Conservation (phyloP, 2,888 invertebrate genomes). For the Lumbricus terrestris region DNA sequence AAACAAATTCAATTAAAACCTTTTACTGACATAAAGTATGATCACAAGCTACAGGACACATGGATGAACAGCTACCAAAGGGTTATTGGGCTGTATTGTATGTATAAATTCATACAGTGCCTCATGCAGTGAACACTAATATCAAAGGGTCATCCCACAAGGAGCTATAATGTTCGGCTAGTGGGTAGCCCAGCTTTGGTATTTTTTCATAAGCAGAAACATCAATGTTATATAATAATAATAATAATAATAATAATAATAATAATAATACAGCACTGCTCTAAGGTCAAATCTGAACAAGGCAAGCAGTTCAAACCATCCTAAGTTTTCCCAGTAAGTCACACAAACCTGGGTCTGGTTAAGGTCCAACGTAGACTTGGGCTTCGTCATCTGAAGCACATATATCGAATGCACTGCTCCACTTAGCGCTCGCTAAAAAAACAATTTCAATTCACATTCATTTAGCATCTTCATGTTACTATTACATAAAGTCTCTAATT, state of each 20-base stretch:
- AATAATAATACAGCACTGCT: no score
- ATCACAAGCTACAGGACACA: no score
- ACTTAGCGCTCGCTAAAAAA: constrained; percentile 17
- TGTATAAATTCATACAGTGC: no score
- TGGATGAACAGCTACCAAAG: no score
- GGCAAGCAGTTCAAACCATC: neutral
- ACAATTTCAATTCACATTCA: neutral
- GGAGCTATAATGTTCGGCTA: no score
- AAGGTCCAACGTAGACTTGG: neutral
- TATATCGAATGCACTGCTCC: neutral
- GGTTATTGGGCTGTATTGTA: no score
- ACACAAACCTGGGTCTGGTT: constrained; percentile 9
- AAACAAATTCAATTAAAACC: constrained; percentile 16
- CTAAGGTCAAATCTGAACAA: neutral
- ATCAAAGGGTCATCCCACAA: no score
- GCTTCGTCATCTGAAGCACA: constrained; percentile 9
- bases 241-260: no score
- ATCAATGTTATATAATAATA: no score
- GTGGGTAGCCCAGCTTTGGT: neutral
- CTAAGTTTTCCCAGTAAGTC: neutral
- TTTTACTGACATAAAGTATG: no score
- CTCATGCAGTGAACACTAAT: no score
- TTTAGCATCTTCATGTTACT: neutral
- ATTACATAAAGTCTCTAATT: neutral
- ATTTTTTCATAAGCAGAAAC: no score